Evolutionary conservation across 1,140 invertebrate genomes (phyloP).

Genomic region (Anoplophora glabripennis): DNA sequence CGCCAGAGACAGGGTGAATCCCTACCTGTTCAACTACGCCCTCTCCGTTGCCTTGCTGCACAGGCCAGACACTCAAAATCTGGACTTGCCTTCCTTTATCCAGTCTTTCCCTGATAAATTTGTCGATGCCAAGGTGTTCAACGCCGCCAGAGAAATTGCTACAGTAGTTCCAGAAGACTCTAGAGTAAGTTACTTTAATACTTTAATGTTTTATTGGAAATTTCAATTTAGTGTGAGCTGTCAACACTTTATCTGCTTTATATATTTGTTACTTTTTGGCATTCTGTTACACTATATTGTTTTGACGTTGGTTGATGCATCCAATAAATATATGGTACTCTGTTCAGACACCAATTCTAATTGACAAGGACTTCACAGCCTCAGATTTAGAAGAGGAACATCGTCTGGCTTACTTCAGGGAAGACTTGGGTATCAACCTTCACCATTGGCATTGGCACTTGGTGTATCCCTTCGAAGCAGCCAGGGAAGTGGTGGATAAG

Average conservation of each 20-base stretch:
- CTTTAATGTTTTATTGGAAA: too few relatives aligned
- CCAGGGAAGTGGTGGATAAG: conserved; percentile 60
- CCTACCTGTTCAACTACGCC: conserved; percentile 75
- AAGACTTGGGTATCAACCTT: conserved; percentile 66
- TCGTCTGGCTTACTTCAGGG: conserved; percentile 64
- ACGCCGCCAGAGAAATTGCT: conserved; percentile 64
- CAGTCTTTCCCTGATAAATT: conserved; percentile 77
- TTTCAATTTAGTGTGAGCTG: too few relatives aligned
- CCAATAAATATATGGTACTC: background rate
- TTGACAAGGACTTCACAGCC: conserved; percentile 64
- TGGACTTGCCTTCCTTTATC: conserved; percentile 66
- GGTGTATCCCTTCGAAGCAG: conserved; percentile 69
- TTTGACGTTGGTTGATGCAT: background rate
- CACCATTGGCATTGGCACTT: conserved; percentile 86
- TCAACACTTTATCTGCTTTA: background rate
- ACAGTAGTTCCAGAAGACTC: conserved; percentile 61
- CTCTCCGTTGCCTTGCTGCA: conserved; percentile 72
- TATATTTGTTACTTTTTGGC: too few relatives aligned
- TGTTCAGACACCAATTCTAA: conserved; percentile 54
- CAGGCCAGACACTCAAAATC: conserved; percentile 68
- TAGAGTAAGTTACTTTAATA: conserved; percentile 55
- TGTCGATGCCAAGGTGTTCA: conserved; percentile 69
- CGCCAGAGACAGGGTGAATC: conserved; percentile 71
- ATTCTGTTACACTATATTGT: background rate
- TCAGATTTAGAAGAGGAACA: conserved; percentile 65